Evolutionary conservation across 53 echinoderm and acorn worm species (phyloP), one percentile per base, ranked within the genome.

Genomic region (Stichopus horrens): DNA sequence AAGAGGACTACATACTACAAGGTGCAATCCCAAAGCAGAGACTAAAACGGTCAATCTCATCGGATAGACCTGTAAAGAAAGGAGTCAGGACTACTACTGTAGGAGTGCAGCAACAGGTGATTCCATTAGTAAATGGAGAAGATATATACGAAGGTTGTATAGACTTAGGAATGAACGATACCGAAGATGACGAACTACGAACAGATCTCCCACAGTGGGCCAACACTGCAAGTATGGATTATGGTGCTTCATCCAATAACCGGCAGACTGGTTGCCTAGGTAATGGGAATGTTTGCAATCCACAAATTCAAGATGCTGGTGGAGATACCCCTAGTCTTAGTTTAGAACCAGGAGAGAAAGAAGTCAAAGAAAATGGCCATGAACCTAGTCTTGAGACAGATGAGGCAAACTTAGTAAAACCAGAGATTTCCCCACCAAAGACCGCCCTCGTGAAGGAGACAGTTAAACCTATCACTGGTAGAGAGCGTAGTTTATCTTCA

Each of bases 21-120:
- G 99, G 98, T 83, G 99, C 99, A 65, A 94, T 98, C 52, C 99
- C 99, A 11, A 98, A 98, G 87, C 94, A 92, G 80, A 92, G 86
- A 86, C 75, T 92, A 4, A 92, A 89, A 23, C 87, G 92, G 19
- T 94, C 93, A 21, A 89, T 86, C 7, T 92, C 93, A 11, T 80
- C 92, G 23, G 94, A 96, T 75, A 90, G 91, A 21, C 79, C 92
- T 5, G 88, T 90, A 4, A 89, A 94, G 7, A 92, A 83, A 73
- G 94, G 91, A 4, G 93, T 94, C 21, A 89, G 96, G 73, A 93
- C 96, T 9, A 92, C 94, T 52, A 10, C 76, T 18, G 86, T 73
- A 4, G 86, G 73, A 19, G 56, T 73, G n/a, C 73, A 73, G 73
- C 68, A 67, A 67, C 86, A 86, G 73, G 53, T 86, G 86, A 86